Base-by-base conservation (phyloP, 1,140 invertebrate species). In the Ips typographus region DNA sequence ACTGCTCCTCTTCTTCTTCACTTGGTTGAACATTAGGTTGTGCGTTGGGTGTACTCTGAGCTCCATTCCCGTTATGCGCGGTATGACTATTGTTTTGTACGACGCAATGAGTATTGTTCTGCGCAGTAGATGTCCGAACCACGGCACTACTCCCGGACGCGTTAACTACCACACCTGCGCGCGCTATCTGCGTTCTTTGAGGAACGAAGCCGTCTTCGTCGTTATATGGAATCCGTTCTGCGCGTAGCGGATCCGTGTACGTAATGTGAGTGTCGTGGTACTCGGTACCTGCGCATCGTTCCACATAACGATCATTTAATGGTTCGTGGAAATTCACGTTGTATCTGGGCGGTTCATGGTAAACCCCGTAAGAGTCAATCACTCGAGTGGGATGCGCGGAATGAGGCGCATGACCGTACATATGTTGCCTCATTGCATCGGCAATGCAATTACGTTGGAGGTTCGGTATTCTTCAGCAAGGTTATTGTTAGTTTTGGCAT, bases 141-240 rank as follows among this genome's bases (percentile, higher is more conserved):
- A 83, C 82, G 60, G 77, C 80, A 2, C 78, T 83, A 65, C 85
- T 82, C 2, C 83, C 83, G 67, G 80, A 81, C 38, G 80, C 81
- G 71, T 85, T 84, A 4, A 85, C 84, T 5, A 85, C 80, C 5
- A 85, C 82, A 3, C 83, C 63, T 36, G 68, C 84, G 51, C 84
- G 83, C 64, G 83, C 84, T 1, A 79, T 80, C 40, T 67, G 83
- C 80, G 59, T 81, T 78, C 3, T 65, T 55, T 71, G 83, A 75
- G 51, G 77, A 43, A 75, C 81, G 37, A 81, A 73, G 44, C 84
- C 84, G 8, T 83, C 83, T 41, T 84, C 84, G 70, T 70, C 68
- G 43, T 47, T 64, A 58, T 70, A 63, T 8, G 22, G 22, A 37
- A 49, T 40, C 6, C 55, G 60, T 49, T 85, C 85, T 62, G 82